Evolutionary conservation across 1,140 invertebrate species (phyloP).

Genomic region (Drosophila setifemur): DNA sequence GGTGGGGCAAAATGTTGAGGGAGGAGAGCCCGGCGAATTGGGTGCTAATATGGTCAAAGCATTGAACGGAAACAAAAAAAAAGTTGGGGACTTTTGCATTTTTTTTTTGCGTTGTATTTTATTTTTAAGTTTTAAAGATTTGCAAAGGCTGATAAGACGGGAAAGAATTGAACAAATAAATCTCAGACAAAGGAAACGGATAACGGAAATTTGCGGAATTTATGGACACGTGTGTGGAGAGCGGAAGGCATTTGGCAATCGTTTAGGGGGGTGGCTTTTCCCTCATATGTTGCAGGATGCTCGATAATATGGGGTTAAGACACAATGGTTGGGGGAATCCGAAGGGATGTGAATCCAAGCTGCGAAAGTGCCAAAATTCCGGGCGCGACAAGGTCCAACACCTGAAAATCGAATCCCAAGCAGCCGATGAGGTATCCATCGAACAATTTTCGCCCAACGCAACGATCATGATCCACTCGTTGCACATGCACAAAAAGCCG

Average conservation of each 20-base stretch:
- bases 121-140: conserved; percentile 75
- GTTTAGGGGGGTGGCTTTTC: conserved; percentile 58
- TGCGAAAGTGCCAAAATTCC: conserved; percentile 74
- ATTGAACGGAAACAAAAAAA: conserved; percentile 29
- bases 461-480: conserved; percentile 66
- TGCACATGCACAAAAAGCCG: conserved; percentile 52
- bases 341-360: background rate
- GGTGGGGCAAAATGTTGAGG: conserved; percentile 1
- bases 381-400: conserved; percentile 73
- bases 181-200: conserved; percentile 74
- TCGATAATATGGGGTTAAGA: background rate
- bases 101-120: conserved; percentile 35
- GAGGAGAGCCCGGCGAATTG: conserved; percentile 40
- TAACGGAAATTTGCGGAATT: conserved; percentile 80
- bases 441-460: conserved; percentile 12
- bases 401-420: conserved; percentile 33
- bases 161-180: conserved; percentile 56
- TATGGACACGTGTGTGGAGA: conserved; percentile 68
- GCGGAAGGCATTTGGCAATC: conserved; percentile 60
- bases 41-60: conserved; percentile 79
- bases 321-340: too few relatives aligned
- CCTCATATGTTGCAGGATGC: conserved; percentile 38
- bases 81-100: conserved; percentile 26
- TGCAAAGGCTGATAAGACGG: conserved; percentile 60
- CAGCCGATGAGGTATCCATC: conserved; percentile 3